A percentile compares a stretch with the other conserved stretches of the same genome.
These are phyloP conservation scores for Copidosoma aretas DNA, from an alignment of 2,888 invertebrate genomes.

Conservation along the genomic window DNA sequence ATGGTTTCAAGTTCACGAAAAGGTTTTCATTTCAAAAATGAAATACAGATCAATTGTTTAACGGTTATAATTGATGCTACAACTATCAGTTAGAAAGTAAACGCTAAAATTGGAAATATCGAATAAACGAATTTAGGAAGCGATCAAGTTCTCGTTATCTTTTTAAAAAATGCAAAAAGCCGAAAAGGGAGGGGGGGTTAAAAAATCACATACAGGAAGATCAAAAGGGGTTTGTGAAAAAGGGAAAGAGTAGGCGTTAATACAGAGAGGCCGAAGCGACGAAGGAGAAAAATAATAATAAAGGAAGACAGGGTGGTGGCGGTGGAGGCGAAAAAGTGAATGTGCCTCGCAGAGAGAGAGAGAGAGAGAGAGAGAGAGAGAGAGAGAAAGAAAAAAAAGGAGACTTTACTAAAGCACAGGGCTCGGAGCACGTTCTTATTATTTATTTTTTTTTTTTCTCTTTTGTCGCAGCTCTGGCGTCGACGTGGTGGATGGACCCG, in stretches of 20 bases:
- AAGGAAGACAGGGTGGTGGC: not conserved
- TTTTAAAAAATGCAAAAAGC: conserved; percentile 4
- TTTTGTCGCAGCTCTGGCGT: conserved; percentile 50
- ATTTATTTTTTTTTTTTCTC: conserved; percentile 29
- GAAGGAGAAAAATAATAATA: not conserved
- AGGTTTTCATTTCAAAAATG: too few species aligned
- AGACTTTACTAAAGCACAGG: conserved; percentile 9
- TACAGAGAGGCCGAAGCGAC: not conserved
- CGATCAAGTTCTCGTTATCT: conserved; percentile 15
- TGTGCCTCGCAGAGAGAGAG: not conserved
- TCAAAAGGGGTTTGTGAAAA: not conserved
- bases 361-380: too few species aligned
- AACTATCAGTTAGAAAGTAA: too few species aligned
- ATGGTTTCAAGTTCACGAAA: too few species aligned
- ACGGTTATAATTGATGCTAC: too few species aligned
- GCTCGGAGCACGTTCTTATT: conserved; percentile 15
- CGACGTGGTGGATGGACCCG: conserved; percentile 62
- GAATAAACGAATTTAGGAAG: not conserved
- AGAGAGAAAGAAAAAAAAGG: not conserved
- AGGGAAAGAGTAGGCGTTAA: not conserved
- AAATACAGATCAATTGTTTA: too few species aligned
- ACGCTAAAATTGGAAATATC: too few species aligned
- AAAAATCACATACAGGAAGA: not conserved
- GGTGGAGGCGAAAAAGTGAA: too few species aligned
- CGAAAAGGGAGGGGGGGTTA: not conserved